These are phyloP conservation scores for Andrena chrysosceles DNA, from an alignment of 2,888 invertebrate species.

Conservation along the genomic window DNA sequence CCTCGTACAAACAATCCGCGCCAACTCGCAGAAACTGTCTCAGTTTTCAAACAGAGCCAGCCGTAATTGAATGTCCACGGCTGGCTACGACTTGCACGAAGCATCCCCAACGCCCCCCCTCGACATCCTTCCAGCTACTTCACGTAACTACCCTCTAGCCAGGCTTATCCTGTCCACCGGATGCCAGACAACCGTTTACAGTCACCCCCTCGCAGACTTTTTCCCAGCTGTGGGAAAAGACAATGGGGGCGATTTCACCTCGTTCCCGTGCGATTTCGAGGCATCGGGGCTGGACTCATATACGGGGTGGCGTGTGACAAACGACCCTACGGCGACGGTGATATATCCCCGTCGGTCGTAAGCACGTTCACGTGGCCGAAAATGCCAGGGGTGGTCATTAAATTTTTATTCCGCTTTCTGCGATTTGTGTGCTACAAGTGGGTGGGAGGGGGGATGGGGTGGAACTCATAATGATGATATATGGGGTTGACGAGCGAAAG, in stretches of 20 bases:
- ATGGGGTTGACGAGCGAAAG: conserved; percentile 44
- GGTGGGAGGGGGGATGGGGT: background rate
- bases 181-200: conserved; percentile 23
- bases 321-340: conserved; percentile 46
- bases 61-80: conserved; percentile 37
- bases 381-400: conserved; percentile 67
- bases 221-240: conserved; percentile 25
- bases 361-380: conserved; percentile 61
- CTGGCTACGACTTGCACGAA: conserved; percentile 6
- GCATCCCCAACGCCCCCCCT: background rate
- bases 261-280: conserved; percentile 7
- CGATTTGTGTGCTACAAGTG: conserved; percentile 67
- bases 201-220: background rate
- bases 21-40: conserved; percentile 22
- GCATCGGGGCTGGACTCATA: background rate
- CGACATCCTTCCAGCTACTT: conserved; percentile 29
- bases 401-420: conserved; percentile 72
- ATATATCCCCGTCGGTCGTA: conserved; percentile 66
- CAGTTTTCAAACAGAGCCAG: conserved; percentile 30
- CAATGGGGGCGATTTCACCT: conserved; percentile 38
- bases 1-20: background rate
- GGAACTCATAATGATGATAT: conserved; percentile 65
- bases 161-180: conserved; percentile 23
- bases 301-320: conserved; percentile 60
- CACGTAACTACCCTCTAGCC: conserved; percentile 21